A percentile compares a stretch with the other conserved stretches of the same genome.
Evolutionary conservation across 2,888 invertebrate genomes (phyloP).

Genomic region (Morpho helenor): DNA sequence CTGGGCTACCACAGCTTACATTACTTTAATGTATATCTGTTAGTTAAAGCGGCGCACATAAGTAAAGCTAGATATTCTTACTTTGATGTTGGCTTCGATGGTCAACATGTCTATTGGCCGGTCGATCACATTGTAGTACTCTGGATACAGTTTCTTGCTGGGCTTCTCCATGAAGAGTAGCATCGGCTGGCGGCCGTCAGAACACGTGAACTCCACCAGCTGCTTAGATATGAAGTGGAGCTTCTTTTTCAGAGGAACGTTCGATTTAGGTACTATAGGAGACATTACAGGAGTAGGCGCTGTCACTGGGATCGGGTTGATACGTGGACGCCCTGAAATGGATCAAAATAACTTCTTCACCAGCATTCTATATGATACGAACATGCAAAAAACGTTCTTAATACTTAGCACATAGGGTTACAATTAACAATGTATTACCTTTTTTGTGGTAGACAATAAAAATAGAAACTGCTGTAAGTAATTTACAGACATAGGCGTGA

Average conservation of each 20-base stretch:
- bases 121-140: constrained; percentile 96
- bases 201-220: constrained; percentile 68
- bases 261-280: constrained; percentile 48
- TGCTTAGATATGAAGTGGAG: constrained; percentile 88
- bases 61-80: constrained; percentile 35
- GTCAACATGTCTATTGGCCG: constrained; percentile 97
- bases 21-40: no score
- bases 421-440: no score
- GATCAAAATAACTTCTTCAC: neutral
- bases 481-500: no score
- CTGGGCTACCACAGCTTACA: no score
- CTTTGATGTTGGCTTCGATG: constrained; percentile 94
- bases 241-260: constrained; percentile 86
- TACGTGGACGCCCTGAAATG: constrained; percentile 62
- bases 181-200: constrained; percentile 91
- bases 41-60: no score
- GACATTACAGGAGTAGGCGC: constrained; percentile 39
- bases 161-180: constrained; percentile 98
- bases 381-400: no score
- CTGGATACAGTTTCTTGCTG: constrained; percentile 95
- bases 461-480: no score
- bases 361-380: no score
- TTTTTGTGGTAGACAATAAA: no score
- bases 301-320: constrained; percentile 47
- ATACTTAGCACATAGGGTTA: no score